A percentile compares a stretch with the other conserved stretches of the same genome.
Evolutionary conservation across 2,797 vertebrate genomes (phyloP).

Genomic region (Onychomys leucogaster): DNA sequence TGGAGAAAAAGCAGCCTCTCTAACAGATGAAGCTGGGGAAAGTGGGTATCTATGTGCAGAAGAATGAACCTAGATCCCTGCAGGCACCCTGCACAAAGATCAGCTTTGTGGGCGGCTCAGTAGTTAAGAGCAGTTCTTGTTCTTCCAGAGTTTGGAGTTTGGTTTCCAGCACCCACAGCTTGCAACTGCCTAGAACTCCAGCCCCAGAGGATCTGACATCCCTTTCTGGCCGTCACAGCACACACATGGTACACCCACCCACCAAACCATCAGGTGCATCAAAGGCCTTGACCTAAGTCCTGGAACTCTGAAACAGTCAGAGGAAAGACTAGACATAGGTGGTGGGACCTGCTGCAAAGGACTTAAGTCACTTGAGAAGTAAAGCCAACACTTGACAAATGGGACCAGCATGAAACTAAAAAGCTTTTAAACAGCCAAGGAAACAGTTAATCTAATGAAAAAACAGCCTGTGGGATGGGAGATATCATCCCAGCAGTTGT

Average conservation of each 20-base stretch:
- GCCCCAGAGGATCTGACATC: not conserved
- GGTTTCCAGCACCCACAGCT: not conserved
- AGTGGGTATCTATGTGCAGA: not conserved
- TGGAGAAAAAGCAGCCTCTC: not conserved
- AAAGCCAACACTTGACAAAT: not conserved
- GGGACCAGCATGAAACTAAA: not conserved
- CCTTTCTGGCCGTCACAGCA: not conserved
- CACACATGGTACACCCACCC: not conserved
- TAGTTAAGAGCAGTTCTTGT: not conserved
- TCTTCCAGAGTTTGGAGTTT: not conserved
- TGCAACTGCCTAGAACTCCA: not conserved
- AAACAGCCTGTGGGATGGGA: fast-evolving
- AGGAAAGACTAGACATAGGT: not conserved
- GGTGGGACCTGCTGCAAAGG: not conserved
- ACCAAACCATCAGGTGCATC: not conserved
- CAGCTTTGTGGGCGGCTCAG: not conserved
- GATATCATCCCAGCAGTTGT: not conserved
- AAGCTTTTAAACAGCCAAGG: not conserved
- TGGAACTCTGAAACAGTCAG: not conserved
- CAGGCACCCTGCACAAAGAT: not conserved
- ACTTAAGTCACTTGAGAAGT: not conserved
- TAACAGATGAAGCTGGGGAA: not conserved
- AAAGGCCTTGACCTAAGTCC: not conserved
- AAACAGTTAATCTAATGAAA: not conserved
- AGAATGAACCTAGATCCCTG: not conserved